phyloP scores from a whole-genome alignment of 2,888 invertebrate genomes.

The Nomada goodeniana region DNA sequence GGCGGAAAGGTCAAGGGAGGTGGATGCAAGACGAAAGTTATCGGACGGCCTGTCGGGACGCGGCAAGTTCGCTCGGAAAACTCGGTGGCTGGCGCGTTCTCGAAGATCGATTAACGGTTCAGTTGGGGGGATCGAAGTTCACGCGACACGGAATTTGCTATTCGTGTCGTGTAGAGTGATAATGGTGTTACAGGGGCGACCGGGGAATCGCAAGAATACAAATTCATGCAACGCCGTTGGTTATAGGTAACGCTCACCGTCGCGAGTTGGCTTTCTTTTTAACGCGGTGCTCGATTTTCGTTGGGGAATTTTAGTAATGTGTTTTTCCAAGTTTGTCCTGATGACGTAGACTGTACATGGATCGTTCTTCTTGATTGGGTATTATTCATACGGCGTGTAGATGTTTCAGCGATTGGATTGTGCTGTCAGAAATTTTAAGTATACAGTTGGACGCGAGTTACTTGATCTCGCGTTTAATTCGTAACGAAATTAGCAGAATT shows the following conservation, averaged over 20 bases:
- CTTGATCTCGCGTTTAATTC: too few species aligned
- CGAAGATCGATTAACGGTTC: slow-evolving; percentile 21
- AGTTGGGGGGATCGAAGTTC: neutral
- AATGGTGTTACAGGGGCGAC: neutral
- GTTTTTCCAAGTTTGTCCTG: too few species aligned
- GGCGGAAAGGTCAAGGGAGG: slow-evolving; percentile 12
- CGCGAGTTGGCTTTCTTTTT: neutral
- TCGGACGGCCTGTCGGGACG: slow-evolving; percentile 18
- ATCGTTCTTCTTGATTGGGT: too few species aligned
- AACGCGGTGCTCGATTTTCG: too few species aligned
- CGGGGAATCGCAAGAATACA: neutral
- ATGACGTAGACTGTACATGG: too few species aligned
- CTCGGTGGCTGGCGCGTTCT: neutral
- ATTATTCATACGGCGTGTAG: too few species aligned
- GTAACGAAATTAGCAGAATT: too few species aligned
- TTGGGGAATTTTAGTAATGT: too few species aligned
- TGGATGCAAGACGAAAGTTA: slow-evolving; percentile 62
- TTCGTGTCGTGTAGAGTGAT: neutral
- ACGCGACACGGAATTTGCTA: slow-evolving; percentile 8
- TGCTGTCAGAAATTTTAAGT: too few species aligned
- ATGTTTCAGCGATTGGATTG: too few species aligned
- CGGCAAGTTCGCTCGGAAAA: slow-evolving; percentile 5
- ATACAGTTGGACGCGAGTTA: too few species aligned
- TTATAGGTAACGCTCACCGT: too few species aligned
- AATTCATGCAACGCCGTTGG: neutral